Evolutionary conservation across 1,140 invertebrate species (phyloP).

Genomic region (Brachionus rotundiformis): DNA sequence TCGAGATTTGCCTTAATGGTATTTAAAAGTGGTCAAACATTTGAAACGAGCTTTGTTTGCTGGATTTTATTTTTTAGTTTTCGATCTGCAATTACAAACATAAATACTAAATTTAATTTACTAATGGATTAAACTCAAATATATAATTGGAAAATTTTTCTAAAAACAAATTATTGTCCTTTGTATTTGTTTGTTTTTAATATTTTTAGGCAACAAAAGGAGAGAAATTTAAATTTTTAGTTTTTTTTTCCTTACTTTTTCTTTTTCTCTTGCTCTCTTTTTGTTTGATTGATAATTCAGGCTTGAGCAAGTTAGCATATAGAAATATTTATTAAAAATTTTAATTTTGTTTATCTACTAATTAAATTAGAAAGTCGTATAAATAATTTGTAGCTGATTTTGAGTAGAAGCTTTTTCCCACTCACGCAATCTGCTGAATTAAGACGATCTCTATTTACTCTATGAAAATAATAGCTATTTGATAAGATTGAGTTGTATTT

Average conservation of each 20-base stretch:
- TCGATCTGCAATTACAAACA: slow-evolving; percentile 6
- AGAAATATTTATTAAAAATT: no score
- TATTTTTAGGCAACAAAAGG: neutral
- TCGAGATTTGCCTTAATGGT: neutral
- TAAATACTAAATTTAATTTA: neutral
- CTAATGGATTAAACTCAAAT: slow-evolving; percentile 9
- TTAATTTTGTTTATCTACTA: no score
- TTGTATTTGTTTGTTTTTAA: neutral
- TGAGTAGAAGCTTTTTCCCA: no score
- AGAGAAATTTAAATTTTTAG: neutral
- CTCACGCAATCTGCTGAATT: no score
- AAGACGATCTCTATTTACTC: no score
- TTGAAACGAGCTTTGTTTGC: neutral
- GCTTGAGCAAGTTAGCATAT: no score
- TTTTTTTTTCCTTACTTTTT: neutral
- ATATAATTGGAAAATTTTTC: neutral
- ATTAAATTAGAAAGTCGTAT: no score
- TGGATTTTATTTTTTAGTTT: neutral
- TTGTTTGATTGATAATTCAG: no score
- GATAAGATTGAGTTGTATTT: slow-evolving; percentile 5
- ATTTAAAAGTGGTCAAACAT: neutral
- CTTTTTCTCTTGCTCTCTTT: no score
- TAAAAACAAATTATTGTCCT: slow-evolving; percentile 11
- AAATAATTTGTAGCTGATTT: no score
- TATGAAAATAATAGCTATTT: neutral